Evolutionary conservation across 2,888 invertebrate species (phyloP).

Genomic region (Dioctria rufipes): DNA sequence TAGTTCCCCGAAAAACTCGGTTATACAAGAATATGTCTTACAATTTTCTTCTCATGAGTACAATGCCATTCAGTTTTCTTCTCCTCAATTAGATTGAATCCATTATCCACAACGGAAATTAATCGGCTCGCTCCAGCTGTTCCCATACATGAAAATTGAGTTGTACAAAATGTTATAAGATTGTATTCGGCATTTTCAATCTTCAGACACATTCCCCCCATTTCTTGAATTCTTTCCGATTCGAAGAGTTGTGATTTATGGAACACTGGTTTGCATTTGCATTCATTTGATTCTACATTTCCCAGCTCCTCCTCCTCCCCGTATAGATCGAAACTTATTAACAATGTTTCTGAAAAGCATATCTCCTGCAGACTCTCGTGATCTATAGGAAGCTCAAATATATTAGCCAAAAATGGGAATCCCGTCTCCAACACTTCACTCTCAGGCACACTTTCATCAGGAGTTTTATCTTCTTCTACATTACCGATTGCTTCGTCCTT

Average conservation of each 20-base stretch:
- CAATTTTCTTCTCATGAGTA: constrained; percentile 21
- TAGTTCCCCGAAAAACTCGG: no score
- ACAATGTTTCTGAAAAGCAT: constrained; percentile 14
- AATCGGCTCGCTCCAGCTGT: constrained; percentile 25
- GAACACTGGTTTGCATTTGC: neutral
- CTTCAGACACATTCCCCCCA: constrained; percentile 47
- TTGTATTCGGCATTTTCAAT: constrained; percentile 45
- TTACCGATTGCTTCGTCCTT: neutral
- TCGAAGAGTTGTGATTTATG: neutral
- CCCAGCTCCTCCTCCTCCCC: neutral
- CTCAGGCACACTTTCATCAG: neutral
- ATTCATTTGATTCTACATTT: neutral
- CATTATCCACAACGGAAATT: constrained; percentile 46
- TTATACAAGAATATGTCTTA: neutral
- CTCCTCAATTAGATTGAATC: constrained; percentile 55
- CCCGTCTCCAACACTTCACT: neutral
- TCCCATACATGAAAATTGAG: constrained; percentile 48
- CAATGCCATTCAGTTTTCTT: constrained; percentile 53
- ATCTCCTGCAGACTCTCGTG: neutral
- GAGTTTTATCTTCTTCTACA: neutral
- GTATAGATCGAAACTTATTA: constrained; percentile 25
- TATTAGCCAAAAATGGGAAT: neutral
- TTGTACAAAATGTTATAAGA: constrained; percentile 49
- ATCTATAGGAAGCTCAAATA: neutral
- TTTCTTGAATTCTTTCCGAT: constrained; percentile 1